Evolutionary conservation across 2,797 vertebrate species (phyloP).

Genomic region (Parotocinclus haroldoi): DNA sequence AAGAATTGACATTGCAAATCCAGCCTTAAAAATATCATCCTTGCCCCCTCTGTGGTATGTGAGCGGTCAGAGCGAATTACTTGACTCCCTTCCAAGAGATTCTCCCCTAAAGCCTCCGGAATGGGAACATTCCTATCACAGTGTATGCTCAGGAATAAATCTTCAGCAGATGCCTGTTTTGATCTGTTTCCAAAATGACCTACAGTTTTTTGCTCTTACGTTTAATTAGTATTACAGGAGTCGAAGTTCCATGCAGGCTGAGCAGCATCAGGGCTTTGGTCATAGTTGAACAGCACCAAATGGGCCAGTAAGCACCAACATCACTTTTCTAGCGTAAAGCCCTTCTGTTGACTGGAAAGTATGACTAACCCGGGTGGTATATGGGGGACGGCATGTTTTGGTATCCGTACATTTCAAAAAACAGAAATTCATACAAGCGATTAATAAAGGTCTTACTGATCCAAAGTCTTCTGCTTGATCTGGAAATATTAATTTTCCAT

Average conservation of each 20-base stretch:
- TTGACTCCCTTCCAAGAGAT: constrained; percentile 71
- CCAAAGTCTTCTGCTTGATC: too few species aligned
- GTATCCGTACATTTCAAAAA: too few species aligned
- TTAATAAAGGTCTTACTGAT: too few species aligned
- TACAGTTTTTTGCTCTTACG: constrained; percentile 49
- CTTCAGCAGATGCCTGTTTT: constrained; percentile 73
- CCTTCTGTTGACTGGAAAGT: too few species aligned
- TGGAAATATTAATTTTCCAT: too few species aligned
- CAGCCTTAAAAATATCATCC: constrained; percentile 67
- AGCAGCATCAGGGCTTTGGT: constrained; percentile 47
- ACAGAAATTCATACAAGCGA: too few species aligned
- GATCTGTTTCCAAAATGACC: constrained; percentile 74
- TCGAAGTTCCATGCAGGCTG: constrained; percentile 30
- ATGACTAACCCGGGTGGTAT: too few species aligned
- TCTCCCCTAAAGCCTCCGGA: constrained; percentile 77
- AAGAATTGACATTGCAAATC: constrained; percentile 71
- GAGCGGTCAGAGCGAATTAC: constrained; percentile 65
- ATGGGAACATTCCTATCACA: constrained; percentile 73
- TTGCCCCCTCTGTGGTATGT: constrained; percentile 56
- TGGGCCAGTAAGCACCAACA: constrained; percentile 11
- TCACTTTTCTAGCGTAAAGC: too few species aligned
- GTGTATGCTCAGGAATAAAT: constrained; percentile 73
- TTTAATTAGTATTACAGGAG: constrained; percentile 29
- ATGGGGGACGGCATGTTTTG: too few species aligned
- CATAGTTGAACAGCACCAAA: constrained; percentile 40